Evolutionary conservation across 2,113 vertebrate species (phyloP).

Genomic region (Dryoscopus gambensis): DNA sequence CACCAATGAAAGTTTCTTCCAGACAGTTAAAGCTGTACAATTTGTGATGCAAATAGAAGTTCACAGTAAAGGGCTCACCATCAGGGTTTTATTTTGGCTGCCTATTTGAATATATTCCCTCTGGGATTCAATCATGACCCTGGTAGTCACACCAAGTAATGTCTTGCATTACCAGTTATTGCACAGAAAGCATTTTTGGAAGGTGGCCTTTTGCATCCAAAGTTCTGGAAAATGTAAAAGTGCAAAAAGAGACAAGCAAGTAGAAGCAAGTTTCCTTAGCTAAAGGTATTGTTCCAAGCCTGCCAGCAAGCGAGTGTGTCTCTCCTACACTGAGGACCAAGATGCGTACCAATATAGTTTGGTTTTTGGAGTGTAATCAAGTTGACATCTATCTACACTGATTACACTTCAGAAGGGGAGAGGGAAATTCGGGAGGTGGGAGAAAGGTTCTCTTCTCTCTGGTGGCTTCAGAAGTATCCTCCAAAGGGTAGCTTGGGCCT

Average conservation of each 20-base stretch:
- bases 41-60: not conserved
- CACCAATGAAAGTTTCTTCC: not conserved
- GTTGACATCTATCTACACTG: constrained; percentile 62
- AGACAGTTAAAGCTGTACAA: not conserved
- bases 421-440: constrained; percentile 35
- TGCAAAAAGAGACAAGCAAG: not conserved
- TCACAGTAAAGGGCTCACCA: not conserved
- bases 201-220: not conserved
- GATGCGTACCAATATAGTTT: not conserved
- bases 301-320: not conserved
- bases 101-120: not conserved
- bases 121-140: not conserved
- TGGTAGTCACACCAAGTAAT: rapidly evolving
- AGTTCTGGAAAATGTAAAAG: not conserved
- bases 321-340: not conserved
- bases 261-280: not conserved
- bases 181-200: not conserved
- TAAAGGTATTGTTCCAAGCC: constrained; percentile 32
- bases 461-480: constrained; percentile 34
- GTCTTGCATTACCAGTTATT: not conserved
- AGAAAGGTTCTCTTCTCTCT: constrained; percentile 52
- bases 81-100: not conserved
- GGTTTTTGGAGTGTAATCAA: constrained; percentile 7
- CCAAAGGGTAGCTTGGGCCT: not conserved
- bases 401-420: constrained; percentile 47